Percentiles rank a stretch among this genome's conserved stretches.
Evolutionary conservation across 2,113 vertebrate species (phyloP).

Genomic region (Echinops telfairi): DNA sequence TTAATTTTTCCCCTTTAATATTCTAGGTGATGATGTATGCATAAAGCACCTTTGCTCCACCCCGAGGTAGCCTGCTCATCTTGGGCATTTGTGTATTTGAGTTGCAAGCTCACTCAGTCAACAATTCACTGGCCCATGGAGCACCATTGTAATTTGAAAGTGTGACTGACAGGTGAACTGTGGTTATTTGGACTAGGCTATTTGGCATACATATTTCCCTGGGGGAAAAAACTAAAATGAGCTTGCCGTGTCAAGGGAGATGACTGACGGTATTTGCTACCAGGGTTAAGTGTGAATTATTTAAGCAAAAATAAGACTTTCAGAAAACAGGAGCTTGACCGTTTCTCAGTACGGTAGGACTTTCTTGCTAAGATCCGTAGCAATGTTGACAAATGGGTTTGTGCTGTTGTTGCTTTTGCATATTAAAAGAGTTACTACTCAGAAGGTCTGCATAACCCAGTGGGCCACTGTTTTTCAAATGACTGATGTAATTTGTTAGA

Average conservation of each 20-base stretch:
- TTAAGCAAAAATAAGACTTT: conserved; percentile 26
- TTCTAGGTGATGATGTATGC: not conserved
- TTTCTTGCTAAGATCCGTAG: not conserved
- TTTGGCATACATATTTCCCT: conserved; percentile 11
- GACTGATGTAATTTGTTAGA: not conserved
- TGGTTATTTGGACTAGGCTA: not conserved
- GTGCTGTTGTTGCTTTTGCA: not conserved
- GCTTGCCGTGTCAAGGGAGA: not conserved
- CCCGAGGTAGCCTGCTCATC: not conserved
- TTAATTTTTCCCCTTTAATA: not conserved
- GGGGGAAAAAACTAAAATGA: conserved; percentile 41
- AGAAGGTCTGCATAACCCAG: not conserved
- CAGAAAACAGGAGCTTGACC: conserved; percentile 2
- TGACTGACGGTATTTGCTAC: conserved; percentile 6
- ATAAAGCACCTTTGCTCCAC: not conserved
- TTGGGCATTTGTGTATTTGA: not conserved
- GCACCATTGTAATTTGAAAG: not conserved
- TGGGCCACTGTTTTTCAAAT: not conserved
- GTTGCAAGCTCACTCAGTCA: not conserved
- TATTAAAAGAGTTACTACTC: not conserved
- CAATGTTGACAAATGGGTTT: not conserved
- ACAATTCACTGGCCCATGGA: not conserved
- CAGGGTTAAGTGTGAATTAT: conserved; percentile 19
- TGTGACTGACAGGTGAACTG: not conserved
- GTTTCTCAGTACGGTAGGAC: not conserved